Evolutionary conservation across 2,113 vertebrate species (phyloP).

Genomic region (Gadus chalcogrammus): DNA sequence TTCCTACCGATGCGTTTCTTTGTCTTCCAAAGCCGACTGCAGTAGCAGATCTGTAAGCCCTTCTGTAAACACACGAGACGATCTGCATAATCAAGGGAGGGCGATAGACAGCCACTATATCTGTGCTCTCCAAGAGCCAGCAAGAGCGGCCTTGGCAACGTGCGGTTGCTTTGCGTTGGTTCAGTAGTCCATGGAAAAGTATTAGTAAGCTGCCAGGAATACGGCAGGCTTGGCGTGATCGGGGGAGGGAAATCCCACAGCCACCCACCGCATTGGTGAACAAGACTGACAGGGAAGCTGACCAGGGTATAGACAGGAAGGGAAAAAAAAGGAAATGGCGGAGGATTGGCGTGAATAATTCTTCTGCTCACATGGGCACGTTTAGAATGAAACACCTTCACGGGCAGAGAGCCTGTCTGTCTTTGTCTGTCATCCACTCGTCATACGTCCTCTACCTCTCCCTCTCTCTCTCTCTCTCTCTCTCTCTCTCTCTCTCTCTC

Average conservation of each 20-base stretch:
- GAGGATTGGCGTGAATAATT: not conserved
- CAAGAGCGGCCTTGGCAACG: slow-evolving; percentile 45
- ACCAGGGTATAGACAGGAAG: slow-evolving; percentile 65
- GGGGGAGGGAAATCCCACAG: slow-evolving; percentile 46
- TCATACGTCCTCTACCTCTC: slow-evolving; percentile 37
- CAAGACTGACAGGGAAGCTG: slow-evolving; percentile 64
- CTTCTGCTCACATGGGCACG: not conserved
- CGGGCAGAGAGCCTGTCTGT: slow-evolving; percentile 50
- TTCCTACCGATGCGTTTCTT: slow-evolving; percentile 14
- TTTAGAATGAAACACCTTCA: slow-evolving; percentile 36
- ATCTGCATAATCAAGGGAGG: slow-evolving; percentile 45
- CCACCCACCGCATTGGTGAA: slow-evolving; percentile 60
- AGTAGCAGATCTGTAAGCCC: slow-evolving; percentile 26
- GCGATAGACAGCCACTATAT: slow-evolving; percentile 43
- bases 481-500: too few relatives aligned
- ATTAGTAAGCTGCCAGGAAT: slow-evolving; percentile 61
- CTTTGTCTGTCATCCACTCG: slow-evolving; percentile 17
- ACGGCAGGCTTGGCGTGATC: slow-evolving; percentile 59
- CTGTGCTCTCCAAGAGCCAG: slow-evolving; percentile 28
- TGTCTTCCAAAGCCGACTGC: slow-evolving; percentile 2
- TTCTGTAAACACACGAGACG: slow-evolving; percentile 36
- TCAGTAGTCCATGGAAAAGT: slow-evolving; percentile 46
- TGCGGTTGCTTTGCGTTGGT: slow-evolving; percentile 60
- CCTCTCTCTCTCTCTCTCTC: slow-evolving; percentile 14
- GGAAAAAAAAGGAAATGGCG: slow-evolving; percentile 56